Base-by-base conservation (phyloP, 2,888 invertebrate genomes). In the Pollenia amentaria region DNA sequence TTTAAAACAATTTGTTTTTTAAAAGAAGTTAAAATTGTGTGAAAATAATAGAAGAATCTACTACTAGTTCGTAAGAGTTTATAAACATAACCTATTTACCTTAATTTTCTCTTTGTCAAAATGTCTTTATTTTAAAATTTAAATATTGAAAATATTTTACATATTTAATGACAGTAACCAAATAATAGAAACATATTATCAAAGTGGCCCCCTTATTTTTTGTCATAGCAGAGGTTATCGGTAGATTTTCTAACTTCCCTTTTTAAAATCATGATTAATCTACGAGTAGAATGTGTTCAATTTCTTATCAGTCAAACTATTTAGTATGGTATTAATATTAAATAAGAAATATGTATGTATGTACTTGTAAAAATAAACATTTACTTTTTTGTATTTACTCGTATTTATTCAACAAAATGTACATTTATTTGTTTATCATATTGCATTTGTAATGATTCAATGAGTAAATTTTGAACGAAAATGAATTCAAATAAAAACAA, bases 271-370 rank as follows among this genome's bases (percentile, higher is more conserved):
- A 55, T 46, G 38, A 44, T 38, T 44, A 21, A 29, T 29, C 29
- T 29, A 29, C 29, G 6, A 29, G 29, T 29, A 29, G 29, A 29
- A 29, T 29, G 29, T 67, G 21, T 78, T 48, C 3, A 60, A 51
- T 60, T 69, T 60, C 62, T 78, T 78, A 78, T 78, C 78, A 60
- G 78, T 69, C 48, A 40, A 78, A 69, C 42, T 14, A 16, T 38
- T 57, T 53, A 46, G 57, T 78, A 60, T 40, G 10, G 55, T 55
- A 67, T 67, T 48, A 11, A 77, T 48, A 11, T 72, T 55, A 11
- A 72, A 55, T 72, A 72, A 72, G 10, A 73, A 73, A 38, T 29
- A 6, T 29, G 29, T 29, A 6, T 29, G 29, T 29, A 3, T 3
- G 3, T 21, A 16, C 72, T 57, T 21, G 44, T 29, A 38, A 16